Evolutionary conservation across 2,888 invertebrate species (phyloP).

Genomic region (Erynnis tages): DNA sequence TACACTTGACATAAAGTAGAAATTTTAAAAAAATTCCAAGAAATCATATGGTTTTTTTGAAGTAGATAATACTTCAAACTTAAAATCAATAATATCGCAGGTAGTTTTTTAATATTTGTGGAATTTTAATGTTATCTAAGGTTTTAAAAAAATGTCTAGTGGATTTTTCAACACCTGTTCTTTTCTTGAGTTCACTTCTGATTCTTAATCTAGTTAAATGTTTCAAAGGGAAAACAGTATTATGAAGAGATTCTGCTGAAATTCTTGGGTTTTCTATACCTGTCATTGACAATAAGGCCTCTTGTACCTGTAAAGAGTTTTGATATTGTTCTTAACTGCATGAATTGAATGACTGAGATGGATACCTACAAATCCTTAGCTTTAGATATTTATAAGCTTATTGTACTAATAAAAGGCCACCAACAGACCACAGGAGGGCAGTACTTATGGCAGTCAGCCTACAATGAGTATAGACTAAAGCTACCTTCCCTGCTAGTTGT

Average conservation of each 20-base stretch:
- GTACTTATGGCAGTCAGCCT: too few relatives aligned
- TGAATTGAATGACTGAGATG: too few relatives aligned
- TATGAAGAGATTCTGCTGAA: slow-evolving; percentile 42
- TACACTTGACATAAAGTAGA: too few relatives aligned
- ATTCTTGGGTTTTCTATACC: slow-evolving; percentile 41
- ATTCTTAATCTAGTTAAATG: slow-evolving; percentile 60
- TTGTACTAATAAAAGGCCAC: too few relatives aligned
- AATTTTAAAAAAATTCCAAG: too few relatives aligned
- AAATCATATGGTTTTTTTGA: not conserved
- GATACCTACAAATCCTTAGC: too few relatives aligned
- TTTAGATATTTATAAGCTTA: too few relatives aligned
- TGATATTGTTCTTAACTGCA: too few relatives aligned
- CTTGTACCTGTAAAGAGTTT: slow-evolving; percentile 62
- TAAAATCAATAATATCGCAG: slow-evolving; percentile 45
- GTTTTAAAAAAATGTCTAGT: slow-evolving; percentile 50
- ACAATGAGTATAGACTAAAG: too few relatives aligned
- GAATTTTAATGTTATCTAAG: slow-evolving; percentile 52
- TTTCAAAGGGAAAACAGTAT: slow-evolving; percentile 52
- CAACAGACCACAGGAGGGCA: too few relatives aligned
- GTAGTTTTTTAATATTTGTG: slow-evolving; percentile 52
- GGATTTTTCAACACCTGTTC: slow-evolving; percentile 39
- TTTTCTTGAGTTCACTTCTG: slow-evolving; percentile 42
- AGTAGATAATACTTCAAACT: too few relatives aligned
- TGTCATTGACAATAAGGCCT: slow-evolving; percentile 50
- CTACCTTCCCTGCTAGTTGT: too few relatives aligned